Base-by-base conservation (phyloP, 2,113 vertebrate species). In the Phrynosoma blainvillii region DNA sequence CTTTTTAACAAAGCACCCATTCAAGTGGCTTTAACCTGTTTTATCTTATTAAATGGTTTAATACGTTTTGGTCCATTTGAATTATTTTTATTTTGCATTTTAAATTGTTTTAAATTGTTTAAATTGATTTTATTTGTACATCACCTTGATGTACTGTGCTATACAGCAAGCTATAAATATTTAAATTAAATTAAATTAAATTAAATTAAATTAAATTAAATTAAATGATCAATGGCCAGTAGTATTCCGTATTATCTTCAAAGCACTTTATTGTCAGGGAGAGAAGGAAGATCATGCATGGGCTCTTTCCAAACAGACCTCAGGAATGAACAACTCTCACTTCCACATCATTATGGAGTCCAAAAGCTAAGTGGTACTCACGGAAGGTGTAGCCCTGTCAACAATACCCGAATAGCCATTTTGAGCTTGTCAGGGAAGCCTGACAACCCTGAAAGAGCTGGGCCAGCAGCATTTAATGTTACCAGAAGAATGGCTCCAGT, bases 401-500 rank as follows among this genome's bases (percentile, higher is more conserved):
- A 95, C 92, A 99, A 94, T 92, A 97, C 95, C 84, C 92, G 96
- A 89, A 98, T 95, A 1, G 96, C 96, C 95, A 90, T 94, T 96
- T 99, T 99, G 85, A 98, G 97, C 56, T 94, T 96, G 86, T 98
- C 98, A 3, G 98, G 96, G 84, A 99, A 97, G 4, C 95, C 97
- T 0, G 98, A 97, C 76, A 98, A 88, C 42, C 97, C 98, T 0
- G 97, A 86, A 18, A 99, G 95, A 0, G 96, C 97, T 0, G 98
- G 95, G 25, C 98, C 98, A 0, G 97, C 96, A 2, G 96, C 97
- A 10, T 97, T 98, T 95, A 98, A 98, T 0, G 97, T 96, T 10
- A 99, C 96, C 88, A 99, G 97, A 23, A 99, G 95, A 89, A 99
- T 92, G 0, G 98, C 96, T 23, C 98, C 98, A 5, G 97, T 93